Evolutionary conservation across 30 jellyfish, hydroid and myxozoan species (phyloP).

Genomic region (Cassiopea andromeda): DNA sequence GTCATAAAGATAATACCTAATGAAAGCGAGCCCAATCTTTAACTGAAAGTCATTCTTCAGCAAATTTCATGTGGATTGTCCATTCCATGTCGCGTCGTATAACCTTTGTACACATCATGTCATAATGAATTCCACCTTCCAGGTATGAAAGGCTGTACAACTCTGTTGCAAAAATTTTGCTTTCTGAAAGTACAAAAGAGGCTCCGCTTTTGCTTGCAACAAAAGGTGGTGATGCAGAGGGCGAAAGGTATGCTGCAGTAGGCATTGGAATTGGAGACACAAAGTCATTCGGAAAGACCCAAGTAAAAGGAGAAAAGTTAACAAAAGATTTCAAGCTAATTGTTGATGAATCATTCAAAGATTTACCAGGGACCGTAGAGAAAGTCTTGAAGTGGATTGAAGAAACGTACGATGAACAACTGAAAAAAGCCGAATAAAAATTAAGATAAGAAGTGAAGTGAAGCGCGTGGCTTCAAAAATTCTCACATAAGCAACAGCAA

Average conservation of each 20-base stretch:
- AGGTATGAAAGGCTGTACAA: constrained; percentile 63
- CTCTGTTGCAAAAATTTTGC: constrained; percentile 53
- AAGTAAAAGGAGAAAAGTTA: constrained; percentile 11
- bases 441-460: neutral
- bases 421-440: constrained; percentile 6
- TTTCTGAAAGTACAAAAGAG: constrained; percentile 28
- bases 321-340: constrained; percentile 10
- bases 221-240: constrained; percentile 29
- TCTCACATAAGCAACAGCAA: too few species aligned
- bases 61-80: too few species aligned
- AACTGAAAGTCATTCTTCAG: too few species aligned
- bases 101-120: neutral
- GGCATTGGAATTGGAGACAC: constrained; percentile 53
- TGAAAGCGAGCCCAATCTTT: too few species aligned
- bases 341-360: constrained; percentile 14
- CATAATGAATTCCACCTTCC: neutral
- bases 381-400: constrained; percentile 30
- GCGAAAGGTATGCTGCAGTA: constrained; percentile 13
- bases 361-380: constrained; percentile 29
- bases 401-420: constrained; percentile 19
- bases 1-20: too few species aligned
- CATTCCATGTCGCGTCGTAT: neutral
- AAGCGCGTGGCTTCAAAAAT: too few species aligned
- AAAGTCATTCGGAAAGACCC: constrained; percentile 32
- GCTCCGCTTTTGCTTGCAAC: constrained; percentile 34